Conservation (phyloP, 2,113 vertebrate species). For the Pseudopodoces humilis region DNA sequence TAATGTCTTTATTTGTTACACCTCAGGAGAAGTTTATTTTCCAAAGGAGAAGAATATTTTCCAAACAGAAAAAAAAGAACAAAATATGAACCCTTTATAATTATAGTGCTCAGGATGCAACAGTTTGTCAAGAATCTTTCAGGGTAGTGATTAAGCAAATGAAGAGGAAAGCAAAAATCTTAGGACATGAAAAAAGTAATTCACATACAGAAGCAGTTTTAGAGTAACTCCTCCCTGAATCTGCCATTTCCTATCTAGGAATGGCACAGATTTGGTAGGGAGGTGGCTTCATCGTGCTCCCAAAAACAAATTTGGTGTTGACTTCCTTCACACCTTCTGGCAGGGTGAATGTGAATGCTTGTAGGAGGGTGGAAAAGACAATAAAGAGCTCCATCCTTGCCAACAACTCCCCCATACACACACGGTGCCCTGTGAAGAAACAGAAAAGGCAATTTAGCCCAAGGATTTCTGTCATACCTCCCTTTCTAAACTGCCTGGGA, state of each 20-base stretch:
- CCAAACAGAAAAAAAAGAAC: background rate
- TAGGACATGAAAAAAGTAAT: background rate
- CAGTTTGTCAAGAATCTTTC: background rate
- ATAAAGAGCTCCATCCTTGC: constrained; percentile 65
- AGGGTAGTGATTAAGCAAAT: background rate
- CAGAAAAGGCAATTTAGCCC: background rate
- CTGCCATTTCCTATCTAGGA: background rate
- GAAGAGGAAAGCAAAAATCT: background rate
- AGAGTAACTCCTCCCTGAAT: background rate
- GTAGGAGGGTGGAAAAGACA: constrained; percentile 41
- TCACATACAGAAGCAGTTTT: background rate
- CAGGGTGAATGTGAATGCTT: constrained; percentile 42
- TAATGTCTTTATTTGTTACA: background rate
- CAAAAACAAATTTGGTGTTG: constrained; percentile 4
- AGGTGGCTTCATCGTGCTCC: constrained; percentile 36
- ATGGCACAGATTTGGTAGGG: constrained; percentile 54
- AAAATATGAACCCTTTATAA: background rate
- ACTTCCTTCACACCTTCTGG: constrained; percentile 34
- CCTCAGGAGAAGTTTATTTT: background rate
- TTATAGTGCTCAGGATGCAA: background rate
- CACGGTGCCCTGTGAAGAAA: constrained; percentile 24
- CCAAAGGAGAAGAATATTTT: background rate
- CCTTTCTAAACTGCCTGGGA: background rate
- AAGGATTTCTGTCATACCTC: background rate
- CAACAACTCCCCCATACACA: constrained; percentile 60